These are phyloP conservation scores for Rotaria magnacalcarata DNA, from an alignment of 2,888 invertebrate genomes.

Conservation along the genomic window DNA sequence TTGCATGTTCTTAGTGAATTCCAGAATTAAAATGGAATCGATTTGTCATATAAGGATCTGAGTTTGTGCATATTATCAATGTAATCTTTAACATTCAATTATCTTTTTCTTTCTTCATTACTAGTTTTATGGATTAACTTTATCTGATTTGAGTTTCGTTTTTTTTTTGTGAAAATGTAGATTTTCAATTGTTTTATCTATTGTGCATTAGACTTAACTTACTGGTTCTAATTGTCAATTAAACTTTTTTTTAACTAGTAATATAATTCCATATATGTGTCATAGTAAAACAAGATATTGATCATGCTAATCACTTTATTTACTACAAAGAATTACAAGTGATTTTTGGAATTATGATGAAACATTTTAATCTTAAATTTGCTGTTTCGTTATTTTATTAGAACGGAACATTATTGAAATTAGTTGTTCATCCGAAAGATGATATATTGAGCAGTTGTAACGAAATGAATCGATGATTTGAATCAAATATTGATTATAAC, in stretches of 20 bases:
- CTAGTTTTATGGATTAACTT: neutral
- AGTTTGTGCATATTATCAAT: neutral
- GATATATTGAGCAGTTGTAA: no score
- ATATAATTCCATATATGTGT: neutral
- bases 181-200: neutral
- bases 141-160: neutral
- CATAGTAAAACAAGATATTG: neutral
- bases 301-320: neutral
- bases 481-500: no score
- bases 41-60: neutral
- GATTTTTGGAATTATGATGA: no score
- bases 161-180: neutral
- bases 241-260: neutral
- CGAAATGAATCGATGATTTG: no score
- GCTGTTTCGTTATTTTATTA: no score
- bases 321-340: no score
- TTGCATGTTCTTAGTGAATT: slow-evolving; percentile 42
- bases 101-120: neutral
- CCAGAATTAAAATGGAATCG: neutral
- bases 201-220: neutral
- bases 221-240: neutral
- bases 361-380: no score
- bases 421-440: no score
- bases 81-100: neutral
- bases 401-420: no score